Evolutionary conservation across 2,888 invertebrate species (phyloP), one percentile per base, ranked within the genome.

Genomic region (Philonicus albiceps): DNA sequence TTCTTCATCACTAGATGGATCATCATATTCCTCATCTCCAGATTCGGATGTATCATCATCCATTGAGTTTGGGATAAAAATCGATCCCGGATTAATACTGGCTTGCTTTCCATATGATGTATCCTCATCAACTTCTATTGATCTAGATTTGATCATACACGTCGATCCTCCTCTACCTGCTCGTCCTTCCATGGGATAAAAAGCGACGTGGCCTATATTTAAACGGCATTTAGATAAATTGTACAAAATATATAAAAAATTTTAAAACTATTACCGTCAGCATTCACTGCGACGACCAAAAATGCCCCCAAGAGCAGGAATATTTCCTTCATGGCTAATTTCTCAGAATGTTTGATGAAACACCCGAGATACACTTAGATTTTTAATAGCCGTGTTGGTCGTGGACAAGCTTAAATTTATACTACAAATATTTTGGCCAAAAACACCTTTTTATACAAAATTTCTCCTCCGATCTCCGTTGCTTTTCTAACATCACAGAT

Each of bases 391-490:
- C 27, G 64, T 74, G 3, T 74, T 74, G 30, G 37, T 34, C 11
- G 74, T 49, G 34, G 30, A 16, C 43, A 55, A 31, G 11, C 16
- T 55, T 40, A 34, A 81, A 81, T 30, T 34, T 55, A 64, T 55
- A 81, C 81, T 81, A 31, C 27, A 55, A 19, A 22, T 34, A 81
- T 55, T 34, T 55, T 81, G 27, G 11, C 30, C n/a, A 53, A 81
- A 55, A 55, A n/a, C 55, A 49, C 34, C 81, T 81, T 81, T 81
- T 81, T 81, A 81, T 81, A 81, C 34, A 34, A 76, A 76, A 27
- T 34, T 55, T 27, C 34, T 19, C 3, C 31, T 19, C 0, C 30
- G 16, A 34, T 49, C 81, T 55, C 30, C 19, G 34, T 34, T 30
- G n/a, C 55, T 37, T 74, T 74, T 34, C 34, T 37, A 74, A 16